A percentile compares a stretch with the other conserved stretches of the same genome.
phyloP scores from a whole-genome alignment of 2,113 vertebrate species.

The Anhinga anhinga region DNA sequence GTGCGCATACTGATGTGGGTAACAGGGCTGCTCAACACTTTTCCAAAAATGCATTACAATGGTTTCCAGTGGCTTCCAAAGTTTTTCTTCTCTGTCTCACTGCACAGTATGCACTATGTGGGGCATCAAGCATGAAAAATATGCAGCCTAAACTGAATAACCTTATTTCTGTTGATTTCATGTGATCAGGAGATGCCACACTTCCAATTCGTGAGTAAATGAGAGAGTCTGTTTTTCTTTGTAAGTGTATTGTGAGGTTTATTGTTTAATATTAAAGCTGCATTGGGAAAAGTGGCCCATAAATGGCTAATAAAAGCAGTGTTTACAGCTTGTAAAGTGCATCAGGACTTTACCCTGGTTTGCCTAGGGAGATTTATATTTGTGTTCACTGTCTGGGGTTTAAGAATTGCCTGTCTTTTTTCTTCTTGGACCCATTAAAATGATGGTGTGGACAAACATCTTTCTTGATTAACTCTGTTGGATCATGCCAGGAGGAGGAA shows the following conservation, averaged over 20 bases:
- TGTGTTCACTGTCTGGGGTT: conserved; percentile 34
- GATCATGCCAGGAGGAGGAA: neutral
- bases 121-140: neutral
- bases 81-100: neutral
- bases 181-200: neutral
- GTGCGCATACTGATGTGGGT: conserved; percentile 35
- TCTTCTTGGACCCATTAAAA: neutral
- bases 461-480: neutral
- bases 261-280: conserved; percentile 77
- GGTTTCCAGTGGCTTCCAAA: neutral
- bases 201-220: conserved; percentile 56
- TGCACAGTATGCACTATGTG: neutral
- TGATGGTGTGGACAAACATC: neutral
- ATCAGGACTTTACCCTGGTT: conserved; percentile 57
- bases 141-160: neutral
- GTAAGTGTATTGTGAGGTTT: conserved; percentile 71
- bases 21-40: neutral
- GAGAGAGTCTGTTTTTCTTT: conserved; percentile 64
- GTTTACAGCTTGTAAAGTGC: conserved; percentile 77
- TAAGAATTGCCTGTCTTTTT: neutral
- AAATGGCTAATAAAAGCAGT: conserved; percentile 78
- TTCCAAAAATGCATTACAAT: neutral
- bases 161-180: conserved; percentile 30
- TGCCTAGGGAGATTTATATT: conserved; percentile 66
- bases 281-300: conserved; percentile 72